Percentiles rank a stretch among this genome's conserved stretches.
Evolutionary conservation across 2,113 vertebrate genomes (phyloP).

Genomic region (Theristicus caerulescens): DNA sequence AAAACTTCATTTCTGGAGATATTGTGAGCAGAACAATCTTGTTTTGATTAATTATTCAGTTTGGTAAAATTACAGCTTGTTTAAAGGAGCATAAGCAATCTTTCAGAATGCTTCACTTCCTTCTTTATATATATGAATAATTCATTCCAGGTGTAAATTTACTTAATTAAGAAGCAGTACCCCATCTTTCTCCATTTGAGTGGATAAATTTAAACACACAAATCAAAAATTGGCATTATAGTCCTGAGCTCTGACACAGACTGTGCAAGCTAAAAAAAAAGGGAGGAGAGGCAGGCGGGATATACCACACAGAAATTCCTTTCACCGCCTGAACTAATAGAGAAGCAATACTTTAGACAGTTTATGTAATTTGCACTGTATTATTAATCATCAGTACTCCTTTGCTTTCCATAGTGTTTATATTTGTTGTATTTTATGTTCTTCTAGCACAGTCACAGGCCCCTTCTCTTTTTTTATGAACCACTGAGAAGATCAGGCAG

Average conservation of each 20-base stretch:
- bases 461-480: not conserved
- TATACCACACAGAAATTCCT: not conserved
- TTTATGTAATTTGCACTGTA: not conserved
- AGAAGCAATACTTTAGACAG: not conserved
- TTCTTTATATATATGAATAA: constrained; percentile 20
- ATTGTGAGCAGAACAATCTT: not conserved
- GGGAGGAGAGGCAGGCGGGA: not conserved
- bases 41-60: constrained; percentile 49
- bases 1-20: not conserved
- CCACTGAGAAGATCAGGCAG: not conserved
- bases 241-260: not conserved
- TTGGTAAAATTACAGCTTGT: constrained; percentile 36
- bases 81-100: constrained; percentile 32
- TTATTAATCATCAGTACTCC: not conserved
- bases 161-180: constrained; percentile 21
- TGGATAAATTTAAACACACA: constrained; percentile 6
- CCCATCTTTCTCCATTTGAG: not conserved
- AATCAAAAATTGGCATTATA: not conserved
- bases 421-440: not conserved
- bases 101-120: constrained; percentile 40
- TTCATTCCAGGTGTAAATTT: constrained; percentile 37
- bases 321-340: not conserved
- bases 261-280: not conserved
- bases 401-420: not conserved
- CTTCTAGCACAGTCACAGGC: not conserved